Evolutionary conservation across 2,888 invertebrate species (phyloP).

Genomic region (Noctua janthina): DNA sequence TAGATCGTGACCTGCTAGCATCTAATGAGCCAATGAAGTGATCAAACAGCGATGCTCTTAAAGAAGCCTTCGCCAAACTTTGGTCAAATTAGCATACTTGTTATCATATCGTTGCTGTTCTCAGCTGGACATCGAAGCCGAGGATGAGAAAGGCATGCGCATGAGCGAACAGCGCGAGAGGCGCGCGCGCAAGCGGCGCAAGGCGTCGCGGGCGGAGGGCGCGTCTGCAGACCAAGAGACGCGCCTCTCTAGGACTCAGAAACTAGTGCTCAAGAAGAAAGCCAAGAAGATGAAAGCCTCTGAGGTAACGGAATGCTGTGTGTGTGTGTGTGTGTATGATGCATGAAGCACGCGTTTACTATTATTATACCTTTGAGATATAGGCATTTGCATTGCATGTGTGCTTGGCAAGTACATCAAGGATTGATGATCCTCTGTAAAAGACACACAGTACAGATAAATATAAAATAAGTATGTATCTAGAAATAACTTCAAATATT

Average conservation of each 20-base stretch:
- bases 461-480: too few species aligned
- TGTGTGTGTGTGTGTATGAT: background rate
- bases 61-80: background rate
- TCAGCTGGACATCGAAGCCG: constrained; percentile 79
- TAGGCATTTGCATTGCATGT: too few species aligned
- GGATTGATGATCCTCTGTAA: too few species aligned
- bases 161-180: constrained; percentile 79
- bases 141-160: constrained; percentile 78
- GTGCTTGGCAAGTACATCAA: too few species aligned
- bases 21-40: background rate
- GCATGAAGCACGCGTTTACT: background rate
- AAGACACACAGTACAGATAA: too few species aligned
- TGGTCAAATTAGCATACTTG: background rate
- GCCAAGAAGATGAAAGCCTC: constrained; percentile 84
- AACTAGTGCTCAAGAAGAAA: constrained; percentile 87
- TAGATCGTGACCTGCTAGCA: background rate
- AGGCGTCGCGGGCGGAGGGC: constrained; percentile 32
- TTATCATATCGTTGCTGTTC: constrained; percentile 13
- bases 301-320: constrained; percentile 69
- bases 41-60: background rate
- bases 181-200: constrained; percentile 74
- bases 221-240: constrained; percentile 19
- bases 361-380: background rate
- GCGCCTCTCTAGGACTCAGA: constrained; percentile 89
- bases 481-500: too few species aligned